Evolutionary conservation across 1,140 invertebrate genomes (phyloP), one percentile per base, ranked within the genome.

Genomic region (Brachionus koreanus): DNA sequence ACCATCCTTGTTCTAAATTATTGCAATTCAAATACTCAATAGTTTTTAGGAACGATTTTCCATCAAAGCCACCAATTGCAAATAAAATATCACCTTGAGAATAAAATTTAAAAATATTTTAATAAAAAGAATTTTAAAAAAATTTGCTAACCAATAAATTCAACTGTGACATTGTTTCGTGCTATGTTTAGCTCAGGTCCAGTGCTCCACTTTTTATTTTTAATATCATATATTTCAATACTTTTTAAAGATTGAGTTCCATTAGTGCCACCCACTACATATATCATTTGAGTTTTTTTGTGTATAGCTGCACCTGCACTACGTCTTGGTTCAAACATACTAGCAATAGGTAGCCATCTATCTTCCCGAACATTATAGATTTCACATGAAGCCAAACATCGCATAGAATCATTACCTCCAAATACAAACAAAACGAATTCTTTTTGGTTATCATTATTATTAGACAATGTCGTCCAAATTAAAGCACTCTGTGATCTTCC

Each of bases 1-100:
- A 61, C 76, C 76, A 79, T 16, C 76, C 76, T 61, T 57, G 23
- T 16, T 79, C 57, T n/a, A 79, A 65, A 61, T 79, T 79, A 39
- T 61, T 79, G 39, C 46, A 57, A 37, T 79, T 43, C 12, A 79
- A 65, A 43, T 65, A 79, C 35, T 82, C 79, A 46, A 82, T 82
- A n/a, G 79, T 52, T 67, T 82, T 82, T 23, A 82, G 39, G 37
- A 82, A 82, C 13, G 57, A 65, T 67, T 65, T 65, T 19, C 79
- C 79, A 52, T 82, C 79, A 52, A 82, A 82, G 7, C 79, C 79
- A n/a, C 79, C 79, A 33, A 82, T 37, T 16, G 57, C 79, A 33
- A 61, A 79, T 19, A 79, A 65, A 79, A 61, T 57, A 35, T 79
- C 49, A 12, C 76, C 76, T 79, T 9, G 16, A 52, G 52, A 77